Evolutionary conservation across 2,113 vertebrate species (phyloP).

Genomic region (Camelus bactrianus): DNA sequence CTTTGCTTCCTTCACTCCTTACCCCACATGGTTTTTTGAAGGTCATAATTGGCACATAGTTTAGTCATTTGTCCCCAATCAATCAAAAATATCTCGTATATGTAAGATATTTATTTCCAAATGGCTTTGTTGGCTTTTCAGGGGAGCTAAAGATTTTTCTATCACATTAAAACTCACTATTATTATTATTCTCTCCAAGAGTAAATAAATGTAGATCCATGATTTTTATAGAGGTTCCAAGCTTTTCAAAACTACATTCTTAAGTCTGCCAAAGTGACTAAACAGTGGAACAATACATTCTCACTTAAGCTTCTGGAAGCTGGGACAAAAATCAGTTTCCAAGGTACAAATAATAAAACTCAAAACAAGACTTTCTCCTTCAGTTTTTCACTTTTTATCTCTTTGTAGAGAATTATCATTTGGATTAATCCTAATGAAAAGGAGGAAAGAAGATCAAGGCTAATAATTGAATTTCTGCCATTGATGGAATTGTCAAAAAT

Average conservation of each 20-base stretch:
- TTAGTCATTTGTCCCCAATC: slow-evolving; percentile 37
- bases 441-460: background rate
- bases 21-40: background rate
- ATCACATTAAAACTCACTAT: slow-evolving; percentile 38
- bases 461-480: slow-evolving; percentile 31
- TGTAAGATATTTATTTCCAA: slow-evolving; percentile 52
- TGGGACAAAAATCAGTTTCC: background rate
- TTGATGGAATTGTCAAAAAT: background rate
- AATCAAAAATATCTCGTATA: background rate
- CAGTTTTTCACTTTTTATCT: background rate
- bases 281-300: background rate
- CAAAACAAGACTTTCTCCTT: background rate
- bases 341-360: background rate
- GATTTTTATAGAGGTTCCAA: slow-evolving; percentile 39
- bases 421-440: background rate
- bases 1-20: slow-evolving; percentile 2
- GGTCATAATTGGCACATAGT: slow-evolving; percentile 29
- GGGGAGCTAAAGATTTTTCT: slow-evolving; percentile 41
- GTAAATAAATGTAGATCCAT: slow-evolving; percentile 46
- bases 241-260: background rate
- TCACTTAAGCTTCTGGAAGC: slow-evolving; percentile 5
- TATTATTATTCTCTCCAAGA: slow-evolving; percentile 24
- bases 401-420: background rate
- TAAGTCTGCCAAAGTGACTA: background rate
- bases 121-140: slow-evolving; percentile 1